Percentiles rank a stretch among this genome's conserved stretches.
Evolutionary conservation across 92 coral and sea anemone genomes (phyloP).

Genomic region (Nematostella vectensis): DNA sequence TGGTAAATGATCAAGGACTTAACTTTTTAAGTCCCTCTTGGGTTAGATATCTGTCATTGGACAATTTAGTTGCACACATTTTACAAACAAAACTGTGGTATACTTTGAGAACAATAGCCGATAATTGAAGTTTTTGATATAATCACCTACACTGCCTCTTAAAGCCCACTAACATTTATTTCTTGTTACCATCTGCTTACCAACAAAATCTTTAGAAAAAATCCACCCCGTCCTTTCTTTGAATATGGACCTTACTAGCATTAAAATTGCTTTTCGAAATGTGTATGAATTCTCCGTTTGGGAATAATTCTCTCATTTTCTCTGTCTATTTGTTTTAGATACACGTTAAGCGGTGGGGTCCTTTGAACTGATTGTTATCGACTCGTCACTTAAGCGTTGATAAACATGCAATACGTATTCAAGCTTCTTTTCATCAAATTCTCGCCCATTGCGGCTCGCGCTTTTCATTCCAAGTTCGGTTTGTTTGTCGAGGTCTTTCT

Average conservation of each 20-base stretch:
- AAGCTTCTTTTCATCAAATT: constrained; percentile 65
- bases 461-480: constrained; percentile 74
- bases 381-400: constrained; percentile 52
- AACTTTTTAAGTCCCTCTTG: too few species aligned
- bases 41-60: too few species aligned
- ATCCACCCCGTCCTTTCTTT: background rate
- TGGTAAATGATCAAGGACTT: background rate
- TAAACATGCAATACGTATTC: constrained; percentile 75
- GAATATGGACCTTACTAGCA: constrained; percentile 1
- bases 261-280: constrained; percentile 4
- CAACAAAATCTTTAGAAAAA: background rate
- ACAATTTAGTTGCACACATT: constrained; percentile 34
- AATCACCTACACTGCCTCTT: constrained; percentile 76
- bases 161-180: constrained; percentile 68
- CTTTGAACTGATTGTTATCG: constrained; percentile 84
- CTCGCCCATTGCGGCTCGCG: constrained; percentile 71
- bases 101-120: constrained; percentile 33
- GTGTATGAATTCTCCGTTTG: constrained; percentile 14
- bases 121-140: constrained; percentile 85
- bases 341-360: constrained; percentile 61
- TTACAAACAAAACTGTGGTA: constrained; percentile 40
- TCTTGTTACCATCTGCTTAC: constrained; percentile 4
- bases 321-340: constrained; percentile 22
- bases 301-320: constrained; percentile 34
- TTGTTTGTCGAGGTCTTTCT: constrained; percentile 71